Evolutionary conservation across 2,888 invertebrate genomes (phyloP), one percentile per base, ranked within the genome.

Genomic region (Leucoptera coffeella): DNA sequence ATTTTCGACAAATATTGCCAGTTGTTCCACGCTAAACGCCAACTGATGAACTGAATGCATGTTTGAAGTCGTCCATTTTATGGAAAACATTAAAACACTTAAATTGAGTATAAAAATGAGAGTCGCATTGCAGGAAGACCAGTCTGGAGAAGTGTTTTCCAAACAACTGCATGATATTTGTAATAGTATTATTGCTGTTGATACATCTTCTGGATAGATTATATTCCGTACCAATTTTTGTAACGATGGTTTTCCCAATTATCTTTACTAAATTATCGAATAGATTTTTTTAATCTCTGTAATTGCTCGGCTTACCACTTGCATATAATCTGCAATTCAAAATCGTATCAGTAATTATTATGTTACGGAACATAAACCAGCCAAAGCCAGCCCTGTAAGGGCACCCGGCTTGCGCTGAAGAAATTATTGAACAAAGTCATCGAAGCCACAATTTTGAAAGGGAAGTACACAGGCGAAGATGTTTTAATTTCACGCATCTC

Each of bases 121-220:
- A 29, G 29, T 33, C 3, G n/a, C 8, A n/a, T 30, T 31, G 29
- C 35, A 30, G 27, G 15, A 37, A 15, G 38, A 40, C 32, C 12
- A 35, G 38, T 30, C 35, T 35, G 39, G 33, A 13, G 23, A 26
- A 22, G 30, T 33, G 21, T 41, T 41, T 34, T 12, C 38, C 23
- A 36, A 40, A 28, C 38, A 40, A 22, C 35, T 41, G 25, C 6
- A 40, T 4, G 35, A 34, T 8, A 36, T 41, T 34, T 38, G 37
- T 7, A 40, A 40, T 38, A 11, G 15, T 24, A 35, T 34, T 23
- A 28, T 36, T 10, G 24, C 38, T 29, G 30, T 38, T 10, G 37
- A 38, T 29, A 30, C 12, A 12, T 37, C 34, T 32, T 35, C 32
- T 28, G 37, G 38, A 33, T 37, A 30, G 12, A 37, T 40, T 4